A percentile compares a stretch with the other conserved stretches of the same genome.
phyloP scores from a whole-genome alignment of 2,888 invertebrate genomes.

The Anthrax anthrax region DNA sequence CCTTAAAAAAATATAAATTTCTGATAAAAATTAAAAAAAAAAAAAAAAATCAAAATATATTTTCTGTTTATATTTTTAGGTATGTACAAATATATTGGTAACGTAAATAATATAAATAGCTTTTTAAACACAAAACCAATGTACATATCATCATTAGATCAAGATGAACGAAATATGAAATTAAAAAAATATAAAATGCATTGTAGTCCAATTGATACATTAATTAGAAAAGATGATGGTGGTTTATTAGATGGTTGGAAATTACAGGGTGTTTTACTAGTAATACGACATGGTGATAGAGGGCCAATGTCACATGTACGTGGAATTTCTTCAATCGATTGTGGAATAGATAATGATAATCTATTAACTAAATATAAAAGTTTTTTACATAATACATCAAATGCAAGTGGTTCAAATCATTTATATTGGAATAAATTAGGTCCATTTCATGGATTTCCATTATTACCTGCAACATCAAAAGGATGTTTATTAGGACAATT shows the following conservation, averaged over 20 bases:
- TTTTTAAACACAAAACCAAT: slow-evolving; percentile 19
- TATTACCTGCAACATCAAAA: slow-evolving; percentile 49
- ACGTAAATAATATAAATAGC: slow-evolving; percentile 28
- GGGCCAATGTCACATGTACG: slow-evolving; percentile 74
- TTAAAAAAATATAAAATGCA: slow-evolving; percentile 48
- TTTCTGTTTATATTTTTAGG: slow-evolving; percentile 40
- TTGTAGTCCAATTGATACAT: slow-evolving; percentile 59
- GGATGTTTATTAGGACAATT: slow-evolving; percentile 75
- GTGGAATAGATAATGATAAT: slow-evolving; percentile 41
- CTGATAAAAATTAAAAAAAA: too few relatives aligned
- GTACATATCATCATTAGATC: slow-evolving; percentile 11
- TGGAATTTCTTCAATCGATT: slow-evolving; percentile 63
- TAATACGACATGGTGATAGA: slow-evolving; percentile 80
- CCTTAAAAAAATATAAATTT: background rate
- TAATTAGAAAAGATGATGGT: slow-evolving; percentile 57
- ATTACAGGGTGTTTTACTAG: slow-evolving; percentile 43
- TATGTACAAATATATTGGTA: slow-evolving; percentile 67
- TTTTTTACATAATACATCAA: slow-evolving; percentile 27
- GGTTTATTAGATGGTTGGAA: slow-evolving; percentile 34
- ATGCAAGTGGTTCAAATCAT: slow-evolving; percentile 36
- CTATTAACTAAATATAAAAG: slow-evolving; percentile 31
- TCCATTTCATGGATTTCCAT: slow-evolving; percentile 72
- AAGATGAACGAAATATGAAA: slow-evolving; percentile 44
- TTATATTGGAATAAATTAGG: slow-evolving; percentile 63
- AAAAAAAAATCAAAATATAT: too few relatives aligned